Evolutionary conservation across 2,888 invertebrate genomes (phyloP), one percentile per base, ranked within the genome.

Genomic region (Drosophila dives): DNA sequence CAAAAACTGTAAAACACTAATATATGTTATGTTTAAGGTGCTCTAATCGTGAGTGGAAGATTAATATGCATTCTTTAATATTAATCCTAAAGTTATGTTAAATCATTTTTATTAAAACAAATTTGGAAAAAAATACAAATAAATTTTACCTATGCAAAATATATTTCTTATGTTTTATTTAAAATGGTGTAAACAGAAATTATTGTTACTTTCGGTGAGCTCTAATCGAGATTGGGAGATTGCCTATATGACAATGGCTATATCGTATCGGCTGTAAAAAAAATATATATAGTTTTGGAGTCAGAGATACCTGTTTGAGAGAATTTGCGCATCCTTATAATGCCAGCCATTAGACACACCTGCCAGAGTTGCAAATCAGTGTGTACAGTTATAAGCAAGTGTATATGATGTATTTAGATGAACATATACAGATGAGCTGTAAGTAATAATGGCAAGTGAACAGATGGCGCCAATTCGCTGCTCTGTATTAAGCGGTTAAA

Each of bases 381-480:
- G n/a, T 26, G n/a, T 45, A 23, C 15, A 23, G 2, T 8, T 20
- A 45, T n/a, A 20, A 34, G 23, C 45, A 33, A 33, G 53, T 38
- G 26, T 17, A n/a, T 55, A 32, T 23, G 54, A n/a, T 38, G 32
- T 29, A 42, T 42, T 7, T 8, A 15, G 12, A n/a, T 26, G 17
- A 20, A 33, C 11, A 61, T 49, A 12, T 33, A 65, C 65, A 70
- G 60, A 66, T 66, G 48, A 23, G 61, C 48, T 40, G 53, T 55
- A 56, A 62, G 49, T 42, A 70, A 74, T 29, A 63, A 48, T 15
- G 48, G 60, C 73, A 85, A 80, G 72, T 74, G 79, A 83, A 80
- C 90, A 90, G 90, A 90, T 90, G 90, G 90, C 86, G 85, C 78
- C 85, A 77, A 76, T 82, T 65, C 75, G 54, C 42, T 48, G 62